Evolutionary conservation across 2,113 vertebrate species (phyloP), one percentile per base, ranked within the genome.

Genomic region (Hippocampus comes): DNA sequence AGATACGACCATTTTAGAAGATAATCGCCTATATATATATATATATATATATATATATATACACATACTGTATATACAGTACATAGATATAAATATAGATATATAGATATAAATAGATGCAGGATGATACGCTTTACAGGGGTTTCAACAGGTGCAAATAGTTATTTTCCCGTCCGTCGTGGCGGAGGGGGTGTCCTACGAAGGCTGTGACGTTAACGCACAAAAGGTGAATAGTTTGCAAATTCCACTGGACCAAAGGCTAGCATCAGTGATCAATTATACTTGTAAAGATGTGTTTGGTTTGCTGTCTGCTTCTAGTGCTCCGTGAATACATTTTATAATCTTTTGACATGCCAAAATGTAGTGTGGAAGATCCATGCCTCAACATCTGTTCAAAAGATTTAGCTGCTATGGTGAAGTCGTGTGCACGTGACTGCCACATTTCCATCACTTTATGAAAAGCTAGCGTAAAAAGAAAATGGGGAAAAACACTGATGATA

Each of bases 221-320:
- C 30, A 30, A 30, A 30, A 30, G 30, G 30, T 30, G 30, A 30
- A 30, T 42, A 46, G 10, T 75, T 80, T 80, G 78, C 84, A 88
- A 83, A 88, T 89, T 90, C 86, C 79, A 63, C 64, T 12, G 61
- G 66, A 64, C 61, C 71, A 68, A 77, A 83, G 14, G 64, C 77
- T 53, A 63, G 34, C 12, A 49, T 72, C 49, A 85, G 77, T 77
- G 80, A 80, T 82, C 57, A 88, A 51, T 81, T 60, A 20, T 76
- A 79, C 70, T 77, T 61, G 42, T 23, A 65, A 71, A 43, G 71
- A 76, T 71, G 49, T 61, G 30, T 61, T 77, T 66, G 68, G 27
- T 77, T 82, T 79, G 74, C 79, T 83, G 79, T 53, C 41, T 17
- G 41, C n/a, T 20, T 9, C 23, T 38, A 21, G 1, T 38, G 71